phyloP scores from a whole-genome alignment of 2,888 invertebrate genomes.

The Drosophila rubida region DNA sequence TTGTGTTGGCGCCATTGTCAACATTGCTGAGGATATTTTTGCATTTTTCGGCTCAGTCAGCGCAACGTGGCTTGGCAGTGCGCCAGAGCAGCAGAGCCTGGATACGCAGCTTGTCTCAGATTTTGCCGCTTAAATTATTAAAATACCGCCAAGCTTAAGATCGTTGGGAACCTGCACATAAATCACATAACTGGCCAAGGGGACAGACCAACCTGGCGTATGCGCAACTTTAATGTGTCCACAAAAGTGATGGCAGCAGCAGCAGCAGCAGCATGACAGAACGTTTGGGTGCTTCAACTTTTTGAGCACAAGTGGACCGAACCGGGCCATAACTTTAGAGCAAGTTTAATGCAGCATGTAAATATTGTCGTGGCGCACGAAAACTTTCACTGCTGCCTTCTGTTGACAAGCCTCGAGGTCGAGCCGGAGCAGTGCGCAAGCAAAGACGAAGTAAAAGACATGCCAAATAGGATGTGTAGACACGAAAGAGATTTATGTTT shows the following conservation, averaged over 20 bases:
- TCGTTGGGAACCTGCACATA: conserved; percentile 59
- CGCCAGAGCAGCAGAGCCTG: conserved; percentile 38
- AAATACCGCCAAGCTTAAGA: conserved; percentile 61
- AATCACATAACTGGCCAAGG: conserved; percentile 70
- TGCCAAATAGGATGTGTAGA: conserved; percentile 35
- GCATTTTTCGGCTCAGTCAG: conserved; percentile 79
- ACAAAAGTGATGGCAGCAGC: conserved; percentile 4
- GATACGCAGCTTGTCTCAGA: conserved; percentile 52
- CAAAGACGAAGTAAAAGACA: conserved; percentile 8
- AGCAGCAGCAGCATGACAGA: conserved; percentile 1
- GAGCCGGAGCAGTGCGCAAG: not conserved
- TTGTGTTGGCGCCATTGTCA: conserved; percentile 76
- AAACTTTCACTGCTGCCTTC: conserved; percentile 71
- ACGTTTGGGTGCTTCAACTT: conserved; percentile 51
- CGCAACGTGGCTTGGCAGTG: conserved; percentile 73
- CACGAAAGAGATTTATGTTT: conserved; percentile 53
- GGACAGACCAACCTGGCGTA: conserved; percentile 63
- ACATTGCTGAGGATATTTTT: conserved; percentile 73
- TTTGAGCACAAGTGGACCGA: conserved; percentile 47
- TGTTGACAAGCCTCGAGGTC: conserved; percentile 63
- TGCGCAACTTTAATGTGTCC: conserved; percentile 66
- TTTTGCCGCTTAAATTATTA: conserved; percentile 75
- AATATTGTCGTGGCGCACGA: conserved; percentile 76
- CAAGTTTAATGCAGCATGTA: conserved; percentile 80
- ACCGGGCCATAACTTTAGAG: conserved; percentile 55